Evolutionary conservation across 2,888 invertebrate species (phyloP).

Genomic region (Venusia cambrica): DNA sequence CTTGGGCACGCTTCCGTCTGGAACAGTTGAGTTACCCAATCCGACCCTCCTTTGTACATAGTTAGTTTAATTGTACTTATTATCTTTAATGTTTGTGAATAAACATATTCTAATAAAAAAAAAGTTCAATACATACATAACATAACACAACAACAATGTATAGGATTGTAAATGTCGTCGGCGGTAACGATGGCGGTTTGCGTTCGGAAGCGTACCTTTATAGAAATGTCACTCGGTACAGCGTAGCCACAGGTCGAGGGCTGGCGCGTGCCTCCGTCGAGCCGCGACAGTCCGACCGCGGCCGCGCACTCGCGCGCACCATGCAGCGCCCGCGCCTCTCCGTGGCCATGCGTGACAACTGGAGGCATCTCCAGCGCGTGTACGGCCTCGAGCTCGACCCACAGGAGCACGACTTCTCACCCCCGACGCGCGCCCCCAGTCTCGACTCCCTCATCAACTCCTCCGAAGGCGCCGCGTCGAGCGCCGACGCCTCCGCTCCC

Average conservation of each 20-base stretch:
- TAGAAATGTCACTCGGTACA: constrained; percentile 24
- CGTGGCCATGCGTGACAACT: constrained; percentile 79
- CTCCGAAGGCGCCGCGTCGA: constrained; percentile 83
- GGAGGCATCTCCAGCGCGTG: constrained; percentile 73
- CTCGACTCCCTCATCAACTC: constrained; percentile 86
- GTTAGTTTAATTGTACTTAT: too few species aligned
- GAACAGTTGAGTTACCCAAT: too few species aligned
- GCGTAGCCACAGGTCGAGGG: constrained; percentile 21
- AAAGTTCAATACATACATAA: too few species aligned
- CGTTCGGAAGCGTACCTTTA: too few species aligned
- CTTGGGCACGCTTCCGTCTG: too few species aligned
- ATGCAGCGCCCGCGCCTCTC: constrained; percentile 78
- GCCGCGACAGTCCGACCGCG: constrained; percentile 52
- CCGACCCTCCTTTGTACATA: too few species aligned
- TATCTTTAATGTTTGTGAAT: too few species aligned
- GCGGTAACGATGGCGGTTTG: too few species aligned
- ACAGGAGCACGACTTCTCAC: constrained; percentile 46
- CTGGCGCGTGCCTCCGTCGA: constrained; percentile 25
- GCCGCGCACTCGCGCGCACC: constrained; percentile 74
- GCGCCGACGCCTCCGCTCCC: constrained; percentile 82
- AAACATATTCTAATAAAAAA: too few species aligned
- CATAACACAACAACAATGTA: too few species aligned
- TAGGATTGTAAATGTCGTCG: too few species aligned
- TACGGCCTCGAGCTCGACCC: constrained; percentile 71
- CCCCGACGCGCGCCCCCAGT: constrained; percentile 77